phyloP scores from a whole-genome alignment of 2,113 vertebrate genomes.

The Leucoraja erinaceus region DNA sequence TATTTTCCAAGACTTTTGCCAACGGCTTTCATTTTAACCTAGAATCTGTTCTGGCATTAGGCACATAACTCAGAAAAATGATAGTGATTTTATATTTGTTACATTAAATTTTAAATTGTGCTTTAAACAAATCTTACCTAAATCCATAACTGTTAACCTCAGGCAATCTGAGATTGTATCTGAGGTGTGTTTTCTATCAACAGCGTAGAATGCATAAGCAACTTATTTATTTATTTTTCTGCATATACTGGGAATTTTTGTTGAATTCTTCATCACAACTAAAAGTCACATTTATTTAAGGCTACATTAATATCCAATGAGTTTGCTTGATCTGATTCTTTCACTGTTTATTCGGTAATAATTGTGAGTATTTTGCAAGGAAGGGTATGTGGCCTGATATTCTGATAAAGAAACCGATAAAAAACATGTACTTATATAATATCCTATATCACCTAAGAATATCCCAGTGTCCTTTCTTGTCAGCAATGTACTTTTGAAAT shows the following conservation, averaged over 20 bases:
- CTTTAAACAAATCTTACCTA: background rate
- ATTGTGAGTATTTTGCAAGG: background rate
- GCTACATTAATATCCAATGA: background rate
- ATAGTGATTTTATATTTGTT: background rate
- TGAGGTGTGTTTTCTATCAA: background rate
- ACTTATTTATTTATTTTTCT: background rate
- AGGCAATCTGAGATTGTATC: background rate
- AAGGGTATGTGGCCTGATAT: background rate
- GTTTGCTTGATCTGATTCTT: background rate
- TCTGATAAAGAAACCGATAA: background rate
- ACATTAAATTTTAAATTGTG: background rate
- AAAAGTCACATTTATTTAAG: background rate
- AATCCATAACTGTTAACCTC: background rate
- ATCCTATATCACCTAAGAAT: too few species aligned
- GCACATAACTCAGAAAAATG: background rate
- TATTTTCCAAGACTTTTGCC: background rate
- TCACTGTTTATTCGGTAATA: background rate
- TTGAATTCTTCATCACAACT: background rate
- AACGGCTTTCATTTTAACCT: background rate
- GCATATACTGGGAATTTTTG: background rate
- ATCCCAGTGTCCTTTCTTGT: too few species aligned
- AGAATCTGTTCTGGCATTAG: background rate
- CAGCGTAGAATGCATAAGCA: background rate
- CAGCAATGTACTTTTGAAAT: too few species aligned
- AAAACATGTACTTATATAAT: too few species aligned